A percentile compares a stretch with the other conserved stretches of the same genome.
Conservation (phyloP, 2,797 vertebrate genomes). For the Acanthurus tractus region DNA sequence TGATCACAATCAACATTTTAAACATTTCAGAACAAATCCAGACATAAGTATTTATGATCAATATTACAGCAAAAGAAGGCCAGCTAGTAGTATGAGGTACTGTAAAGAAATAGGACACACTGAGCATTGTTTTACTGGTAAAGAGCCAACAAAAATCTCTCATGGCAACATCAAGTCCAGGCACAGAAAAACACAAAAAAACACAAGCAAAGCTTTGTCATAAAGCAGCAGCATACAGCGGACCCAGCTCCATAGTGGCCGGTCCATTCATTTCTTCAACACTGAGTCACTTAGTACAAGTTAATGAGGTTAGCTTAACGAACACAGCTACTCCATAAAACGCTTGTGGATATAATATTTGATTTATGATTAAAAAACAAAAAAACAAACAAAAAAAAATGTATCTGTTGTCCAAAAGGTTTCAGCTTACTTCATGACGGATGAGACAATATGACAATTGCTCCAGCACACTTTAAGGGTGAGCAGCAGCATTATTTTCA, state of each 20-base stretch:
- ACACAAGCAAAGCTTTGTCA: constrained; percentile 57
- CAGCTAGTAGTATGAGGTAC: constrained; percentile 66
- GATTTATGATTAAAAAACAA: constrained; percentile 22
- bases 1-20: constrained; percentile 50
- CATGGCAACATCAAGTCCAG: constrained; percentile 61
- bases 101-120: constrained; percentile 60
- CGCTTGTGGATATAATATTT: constrained; percentile 16
- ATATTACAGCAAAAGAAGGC: constrained; percentile 53
- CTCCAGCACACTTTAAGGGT: constrained; percentile 70
- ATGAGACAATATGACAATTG: constrained; percentile 51
- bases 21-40: constrained; percentile 41
- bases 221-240: constrained; percentile 72
- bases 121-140: constrained; percentile 57
- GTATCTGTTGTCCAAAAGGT: constrained; percentile 42
- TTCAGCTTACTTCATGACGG: constrained; percentile 64
- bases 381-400: not conserved
- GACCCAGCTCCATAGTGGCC: constrained; percentile 53
- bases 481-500: constrained; percentile 73
- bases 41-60: constrained; percentile 40
- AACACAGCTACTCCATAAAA: constrained; percentile 40
- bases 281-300: constrained; percentile 49
- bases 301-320: constrained; percentile 63
- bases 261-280: constrained; percentile 55
- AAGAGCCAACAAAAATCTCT: constrained; percentile 60
- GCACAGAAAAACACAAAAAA: constrained; percentile 59